These are phyloP conservation scores for Takifugu rubripes DNA, from an alignment of 2,797 vertebrate genomes.

Conservation along the genomic window DNA sequence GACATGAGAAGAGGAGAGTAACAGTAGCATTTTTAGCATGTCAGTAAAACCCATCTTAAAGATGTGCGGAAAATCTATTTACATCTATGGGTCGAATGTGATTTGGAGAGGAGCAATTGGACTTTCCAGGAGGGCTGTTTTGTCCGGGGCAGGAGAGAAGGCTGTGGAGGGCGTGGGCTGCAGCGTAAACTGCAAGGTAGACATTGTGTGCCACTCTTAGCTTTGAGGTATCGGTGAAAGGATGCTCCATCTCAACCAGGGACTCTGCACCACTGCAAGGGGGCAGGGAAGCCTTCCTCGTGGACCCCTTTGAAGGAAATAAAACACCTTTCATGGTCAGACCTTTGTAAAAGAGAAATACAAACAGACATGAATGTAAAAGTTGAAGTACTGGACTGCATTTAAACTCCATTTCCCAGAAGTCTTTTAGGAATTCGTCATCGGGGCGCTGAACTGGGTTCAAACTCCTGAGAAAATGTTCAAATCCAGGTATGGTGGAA, in stretches of 20 bases:
- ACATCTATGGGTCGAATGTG: constrained; percentile 62
- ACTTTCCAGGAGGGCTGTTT: constrained; percentile 8
- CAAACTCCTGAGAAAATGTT: constrained; percentile 53
- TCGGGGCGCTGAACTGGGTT: constrained; percentile 49
- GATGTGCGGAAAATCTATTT: background rate
- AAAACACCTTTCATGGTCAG: constrained; percentile 13
- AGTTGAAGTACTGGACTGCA: constrained; percentile 39
- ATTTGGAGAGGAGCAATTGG: constrained; percentile 37
- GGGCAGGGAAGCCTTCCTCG: constrained; percentile 13
- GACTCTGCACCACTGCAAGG: constrained; percentile 64
- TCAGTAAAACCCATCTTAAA: background rate
- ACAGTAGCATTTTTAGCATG: too few relatives aligned
- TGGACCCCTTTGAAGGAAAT: background rate
- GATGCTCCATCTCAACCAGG: constrained; percentile 41
- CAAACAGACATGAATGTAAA: too few relatives aligned
- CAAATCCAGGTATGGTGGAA: constrained; percentile 63
- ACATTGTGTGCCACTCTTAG: constrained; percentile 64
- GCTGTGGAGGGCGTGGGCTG: constrained; percentile 67
- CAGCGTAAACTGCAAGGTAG: constrained; percentile 73
- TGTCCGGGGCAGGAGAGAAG: constrained; percentile 52
- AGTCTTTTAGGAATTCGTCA: constrained; percentile 53
- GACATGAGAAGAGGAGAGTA: background rate
- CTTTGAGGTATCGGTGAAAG: constrained; percentile 61
- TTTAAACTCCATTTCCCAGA: constrained; percentile 68
- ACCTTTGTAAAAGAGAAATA: background rate